phyloP scores from a whole-genome alignment of 2,113 vertebrate genomes.

The Brachyhypopomus gauderio region DNA sequence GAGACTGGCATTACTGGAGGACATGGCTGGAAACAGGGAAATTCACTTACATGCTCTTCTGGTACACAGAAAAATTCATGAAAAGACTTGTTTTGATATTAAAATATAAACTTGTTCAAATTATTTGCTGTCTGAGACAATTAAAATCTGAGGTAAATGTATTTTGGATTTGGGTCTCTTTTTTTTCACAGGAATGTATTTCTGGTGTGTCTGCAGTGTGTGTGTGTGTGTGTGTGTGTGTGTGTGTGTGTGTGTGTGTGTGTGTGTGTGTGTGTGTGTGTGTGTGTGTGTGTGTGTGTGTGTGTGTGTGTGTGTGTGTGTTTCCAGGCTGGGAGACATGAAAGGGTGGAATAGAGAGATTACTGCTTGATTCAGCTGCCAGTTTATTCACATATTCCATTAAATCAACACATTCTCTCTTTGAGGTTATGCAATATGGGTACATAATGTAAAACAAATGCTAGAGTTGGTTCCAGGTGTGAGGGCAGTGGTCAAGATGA shows the following conservation, averaged over 20 bases:
- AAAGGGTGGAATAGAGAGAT: not conserved
- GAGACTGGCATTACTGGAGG: too few species aligned
- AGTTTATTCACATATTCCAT: conserved; percentile 6
- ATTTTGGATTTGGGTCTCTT: too few species aligned
- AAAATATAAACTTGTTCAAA: too few species aligned
- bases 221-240: not conserved
- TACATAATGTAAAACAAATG: not conserved
- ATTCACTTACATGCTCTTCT: too few species aligned
- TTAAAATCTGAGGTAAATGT: too few species aligned
- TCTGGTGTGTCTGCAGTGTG: not conserved
- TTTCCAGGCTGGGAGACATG: not conserved
- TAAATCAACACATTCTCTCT: not conserved
- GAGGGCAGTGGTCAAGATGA: not conserved
- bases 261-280: conserved; percentile 6
- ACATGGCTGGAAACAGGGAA: too few species aligned
- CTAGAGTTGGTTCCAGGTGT: conserved; percentile 31
- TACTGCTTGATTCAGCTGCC: conserved; percentile 33
- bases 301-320: conserved; percentile 22
- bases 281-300: not conserved
- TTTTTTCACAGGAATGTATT: too few species aligned
- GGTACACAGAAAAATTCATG: too few species aligned
- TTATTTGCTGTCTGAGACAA: too few species aligned
- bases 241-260: not conserved
- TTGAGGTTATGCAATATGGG: not conserved
- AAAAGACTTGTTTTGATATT: too few species aligned